Conservation (phyloP, 1,140 invertebrate genomes). For the Drosophila parabipectinata region DNA sequence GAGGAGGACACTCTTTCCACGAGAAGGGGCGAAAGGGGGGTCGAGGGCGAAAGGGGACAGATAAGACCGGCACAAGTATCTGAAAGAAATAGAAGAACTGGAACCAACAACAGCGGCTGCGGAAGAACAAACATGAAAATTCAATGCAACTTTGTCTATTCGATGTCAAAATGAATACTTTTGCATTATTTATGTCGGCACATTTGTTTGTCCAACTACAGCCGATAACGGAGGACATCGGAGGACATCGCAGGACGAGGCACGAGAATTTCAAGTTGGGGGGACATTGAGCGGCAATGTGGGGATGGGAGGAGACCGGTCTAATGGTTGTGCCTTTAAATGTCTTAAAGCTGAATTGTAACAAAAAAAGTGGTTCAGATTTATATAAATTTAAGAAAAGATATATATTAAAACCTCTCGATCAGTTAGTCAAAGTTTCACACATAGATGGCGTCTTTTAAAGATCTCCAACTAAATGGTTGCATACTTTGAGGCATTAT, state of each 20-base stretch:
- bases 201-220: slow-evolving; percentile 69
- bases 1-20: slow-evolving; percentile 31
- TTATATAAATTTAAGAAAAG: too few species aligned
- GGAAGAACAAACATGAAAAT: slow-evolving; percentile 53
- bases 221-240: slow-evolving; percentile 55
- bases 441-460: slow-evolving; percentile 5
- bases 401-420: too few species aligned
- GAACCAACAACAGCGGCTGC: slow-evolving; percentile 11
- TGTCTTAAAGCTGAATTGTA: slow-evolving; percentile 8
- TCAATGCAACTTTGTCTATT: slow-evolving; percentile 76
- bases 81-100: slow-evolving; percentile 28
- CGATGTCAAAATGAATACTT: slow-evolving; percentile 82
- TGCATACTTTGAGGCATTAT: slow-evolving; percentile 22
- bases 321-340: slow-evolving; percentile 10
- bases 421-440: neutral
- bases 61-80: slow-evolving; percentile 62
- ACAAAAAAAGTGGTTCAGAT: too few species aligned
- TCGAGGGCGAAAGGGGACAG: slow-evolving; percentile 25
- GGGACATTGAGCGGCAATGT: neutral
- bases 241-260: slow-evolving; percentile 2
- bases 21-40: neutral
- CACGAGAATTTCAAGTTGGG: neutral
- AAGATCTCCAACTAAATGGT: neutral
- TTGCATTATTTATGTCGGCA: slow-evolving; percentile 76
- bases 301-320: neutral